Conservation (phyloP, 2,797 vertebrate species). For the Takifugu rubripes region DNA sequence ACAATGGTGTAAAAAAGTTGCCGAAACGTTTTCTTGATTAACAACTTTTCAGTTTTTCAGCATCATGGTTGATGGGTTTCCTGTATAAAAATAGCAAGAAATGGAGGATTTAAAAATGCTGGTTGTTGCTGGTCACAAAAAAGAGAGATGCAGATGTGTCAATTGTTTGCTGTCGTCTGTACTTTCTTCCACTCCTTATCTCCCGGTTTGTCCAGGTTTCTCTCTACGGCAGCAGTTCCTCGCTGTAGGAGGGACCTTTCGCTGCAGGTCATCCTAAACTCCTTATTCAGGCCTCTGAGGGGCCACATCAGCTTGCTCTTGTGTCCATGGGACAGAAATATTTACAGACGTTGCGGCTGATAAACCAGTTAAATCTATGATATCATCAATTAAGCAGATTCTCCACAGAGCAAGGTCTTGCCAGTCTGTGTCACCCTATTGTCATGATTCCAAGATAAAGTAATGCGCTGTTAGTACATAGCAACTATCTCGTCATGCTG, state of each 20-base stretch:
- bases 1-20: too few relatives aligned
- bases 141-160: constrained; percentile 23
- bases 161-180: constrained; percentile 27
- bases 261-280: constrained; percentile 46
- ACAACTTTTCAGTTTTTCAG: too few relatives aligned
- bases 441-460: constrained; percentile 10
- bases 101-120: too few relatives aligned
- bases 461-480: constrained; percentile 13
- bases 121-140: constrained; percentile 6
- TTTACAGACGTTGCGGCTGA: constrained; percentile 19
- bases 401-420: constrained; percentile 20
- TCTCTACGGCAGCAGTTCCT: constrained; percentile 45
- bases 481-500: too few relatives aligned
- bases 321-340: constrained; percentile 18
- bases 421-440: neutral
- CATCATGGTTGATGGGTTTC: too few relatives aligned
- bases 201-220: constrained; percentile 38
- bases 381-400: constrained; percentile 48
- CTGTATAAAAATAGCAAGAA: too few relatives aligned
- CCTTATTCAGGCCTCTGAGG: constrained; percentile 42
- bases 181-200: constrained; percentile 41
- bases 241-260: constrained; percentile 38
- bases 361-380: constrained; percentile 30
- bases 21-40: too few relatives aligned
- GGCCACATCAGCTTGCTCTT: constrained; percentile 21